These are phyloP conservation scores for Saccostrea glomerata DNA, from an alignment of 1,140 invertebrate genomes.

Conservation along the genomic window DNA sequence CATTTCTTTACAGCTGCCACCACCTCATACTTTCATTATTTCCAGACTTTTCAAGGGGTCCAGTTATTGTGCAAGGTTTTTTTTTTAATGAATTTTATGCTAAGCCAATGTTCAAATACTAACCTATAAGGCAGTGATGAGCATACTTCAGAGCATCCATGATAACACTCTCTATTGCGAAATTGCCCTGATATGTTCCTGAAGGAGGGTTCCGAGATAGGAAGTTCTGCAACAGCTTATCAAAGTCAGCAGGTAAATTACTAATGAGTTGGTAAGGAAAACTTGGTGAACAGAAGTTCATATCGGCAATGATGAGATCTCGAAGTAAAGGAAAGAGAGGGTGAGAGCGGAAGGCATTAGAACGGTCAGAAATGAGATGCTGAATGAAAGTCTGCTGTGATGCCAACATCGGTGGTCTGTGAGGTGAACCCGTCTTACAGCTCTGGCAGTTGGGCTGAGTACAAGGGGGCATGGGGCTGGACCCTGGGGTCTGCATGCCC, in stretches of 20 bases:
- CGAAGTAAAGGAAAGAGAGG: conserved; percentile 77
- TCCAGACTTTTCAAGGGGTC: no score
- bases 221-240: conserved; percentile 76
- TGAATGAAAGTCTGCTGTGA: conserved; percentile 77
- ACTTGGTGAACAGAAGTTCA: conserved; percentile 76
- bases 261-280: conserved; percentile 77
- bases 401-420: conserved; percentile 71
- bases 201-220: conserved; percentile 73
- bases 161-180: conserved; percentile 76
- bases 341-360: conserved; percentile 77
- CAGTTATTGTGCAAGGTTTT: no score
- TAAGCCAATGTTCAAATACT: conserved; percentile 50
- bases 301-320: conserved; percentile 78
- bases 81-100: no score
- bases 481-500: conserved; percentile 57
- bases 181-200: conserved; percentile 74
- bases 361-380: conserved; percentile 75
- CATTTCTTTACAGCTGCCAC: no score
- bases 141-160: conserved; percentile 78
- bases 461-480: conserved; percentile 60
- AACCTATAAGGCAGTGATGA: conserved; percentile 76
- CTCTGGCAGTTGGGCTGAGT: conserved; percentile 69
- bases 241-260: conserved; percentile 75
- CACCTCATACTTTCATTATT: no score
- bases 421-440: conserved; percentile 69